Evolutionary conservation across 2,888 invertebrate genomes (phyloP).

Genomic region (Polymixis flavicincta): DNA sequence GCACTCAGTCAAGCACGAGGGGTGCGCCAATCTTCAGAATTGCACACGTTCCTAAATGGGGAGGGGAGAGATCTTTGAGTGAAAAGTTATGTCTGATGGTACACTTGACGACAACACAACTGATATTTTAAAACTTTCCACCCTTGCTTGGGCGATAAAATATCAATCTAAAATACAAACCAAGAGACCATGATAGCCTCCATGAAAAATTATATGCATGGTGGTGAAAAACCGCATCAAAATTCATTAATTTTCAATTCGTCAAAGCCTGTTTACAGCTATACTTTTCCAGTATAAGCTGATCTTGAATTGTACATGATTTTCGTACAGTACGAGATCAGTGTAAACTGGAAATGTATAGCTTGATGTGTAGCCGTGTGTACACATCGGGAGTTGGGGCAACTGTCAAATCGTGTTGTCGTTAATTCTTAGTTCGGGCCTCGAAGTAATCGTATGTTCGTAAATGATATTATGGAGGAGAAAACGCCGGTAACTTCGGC

Average conservation of each 20-base stretch:
- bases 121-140: not conserved
- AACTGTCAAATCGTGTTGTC: too few species aligned
- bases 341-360: too few species aligned
- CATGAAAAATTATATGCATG: not conserved
- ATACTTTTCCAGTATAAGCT: too few species aligned
- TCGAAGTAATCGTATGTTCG: too few species aligned
- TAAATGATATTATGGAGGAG: too few species aligned
- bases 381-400: too few species aligned
- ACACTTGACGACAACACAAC: slow-evolving; percentile 20
- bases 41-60: slow-evolving; percentile 9
- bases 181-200: too few species aligned
- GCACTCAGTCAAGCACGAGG: slow-evolving; percentile 44
- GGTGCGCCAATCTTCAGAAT: slow-evolving; percentile 35
- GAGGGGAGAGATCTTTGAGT: slow-evolving; percentile 22
- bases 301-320: too few species aligned
- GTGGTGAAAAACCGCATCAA: not conserved
- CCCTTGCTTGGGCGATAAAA: not conserved
- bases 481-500: too few species aligned
- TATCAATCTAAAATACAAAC: not conserved
- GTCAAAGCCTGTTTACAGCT: not conserved
- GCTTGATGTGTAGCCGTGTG: too few species aligned
- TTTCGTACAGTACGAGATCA: too few species aligned
- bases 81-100: slow-evolving; percentile 26
- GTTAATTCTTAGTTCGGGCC: too few species aligned
- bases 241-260: not conserved